Base-by-base conservation (phyloP, 2,113 vertebrate species). In the Pithys albifrons region DNA sequence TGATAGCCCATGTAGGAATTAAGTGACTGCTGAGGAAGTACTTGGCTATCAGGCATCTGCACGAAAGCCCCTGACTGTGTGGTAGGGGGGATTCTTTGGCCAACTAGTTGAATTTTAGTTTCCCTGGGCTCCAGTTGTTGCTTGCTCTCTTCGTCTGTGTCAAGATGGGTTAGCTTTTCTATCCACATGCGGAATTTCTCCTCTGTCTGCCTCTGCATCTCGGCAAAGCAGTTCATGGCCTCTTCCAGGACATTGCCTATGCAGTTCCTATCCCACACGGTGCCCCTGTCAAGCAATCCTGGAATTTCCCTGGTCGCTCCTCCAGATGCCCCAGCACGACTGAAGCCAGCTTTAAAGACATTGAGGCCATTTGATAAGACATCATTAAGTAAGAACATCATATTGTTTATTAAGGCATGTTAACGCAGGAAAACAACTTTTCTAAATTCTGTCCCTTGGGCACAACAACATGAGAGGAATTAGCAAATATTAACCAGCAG, bases 301-400 rank as follows among this genome's bases (percentile, higher is more conserved):
- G 98, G 98, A 97, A 98, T 98, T 98, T 98, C 98, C 97, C 98
- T 98, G 96, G 98, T 97, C 67, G 96, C 96, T 98, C 98, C 98
- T 98, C 98, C 98, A 98, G 98, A 98, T 98, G 97, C 98, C 98
- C 98, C 98, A 97, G 98, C 98, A 98, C 95, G 98, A 98, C 97
- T 98, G 98, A 98, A 98, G 98, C 97, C 98, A 99, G 98, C 98
- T 99, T 99, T 98, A 99, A 99, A 99, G 98, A 99, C 98, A 99
- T 95, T 98, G 98, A 99, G 98, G 98, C 98, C 98, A 99, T 98
- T 98, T 98, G 98, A 98, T 98, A 98, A 98, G 98, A 98, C 97
- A 97, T 95, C 93, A 79, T 97, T 95, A 96, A 96, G 94, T 78
- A 92, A 97, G 71, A 97, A 97, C 85, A 97, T 29, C 80, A 65